A percentile compares a stretch with the other conserved stretches of the same genome.
Evolutionary conservation across 2,797 vertebrate species (phyloP).

Genomic region (Semaprochilodus insignis): DNA sequence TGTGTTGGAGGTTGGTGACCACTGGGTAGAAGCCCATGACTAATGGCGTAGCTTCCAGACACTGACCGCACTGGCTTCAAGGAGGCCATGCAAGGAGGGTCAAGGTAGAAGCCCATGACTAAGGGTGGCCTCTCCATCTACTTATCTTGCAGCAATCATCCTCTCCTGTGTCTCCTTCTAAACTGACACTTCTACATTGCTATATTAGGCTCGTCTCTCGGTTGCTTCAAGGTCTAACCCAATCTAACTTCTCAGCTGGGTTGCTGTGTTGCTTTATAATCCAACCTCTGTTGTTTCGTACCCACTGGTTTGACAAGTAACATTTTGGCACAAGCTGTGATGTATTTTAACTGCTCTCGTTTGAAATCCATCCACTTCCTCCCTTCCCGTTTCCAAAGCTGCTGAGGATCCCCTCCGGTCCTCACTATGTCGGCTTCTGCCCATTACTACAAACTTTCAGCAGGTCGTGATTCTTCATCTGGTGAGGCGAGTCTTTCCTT

Average conservation of each 20-base stretch:
- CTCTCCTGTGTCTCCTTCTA: too few relatives aligned
- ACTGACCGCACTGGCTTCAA: too few relatives aligned
- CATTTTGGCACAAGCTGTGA: background rate
- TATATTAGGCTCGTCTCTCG: too few relatives aligned
- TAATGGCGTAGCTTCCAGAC: too few relatives aligned
- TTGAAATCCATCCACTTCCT: constrained; percentile 4
- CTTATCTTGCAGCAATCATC: too few relatives aligned
- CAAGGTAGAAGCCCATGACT: too few relatives aligned
- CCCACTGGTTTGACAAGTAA: background rate
- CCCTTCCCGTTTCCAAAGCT: background rate
- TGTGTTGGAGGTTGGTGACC: too few relatives aligned
- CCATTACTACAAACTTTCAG: background rate
- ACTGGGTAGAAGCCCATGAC: too few relatives aligned
- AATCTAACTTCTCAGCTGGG: too few relatives aligned
- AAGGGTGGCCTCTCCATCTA: too few relatives aligned
- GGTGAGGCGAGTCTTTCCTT: background rate
- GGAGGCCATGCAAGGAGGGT: too few relatives aligned
- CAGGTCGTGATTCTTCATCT: background rate
- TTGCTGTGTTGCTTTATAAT: background rate
- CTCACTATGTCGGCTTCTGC: background rate
- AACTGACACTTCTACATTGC: too few relatives aligned
- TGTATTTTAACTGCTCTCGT: constrained; percentile 5
- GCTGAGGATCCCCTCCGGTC: background rate
- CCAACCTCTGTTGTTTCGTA: background rate
- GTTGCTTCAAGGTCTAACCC: background rate